Conservation (phyloP, 2,888 invertebrate species). For the Phaonia tiefii region DNA sequence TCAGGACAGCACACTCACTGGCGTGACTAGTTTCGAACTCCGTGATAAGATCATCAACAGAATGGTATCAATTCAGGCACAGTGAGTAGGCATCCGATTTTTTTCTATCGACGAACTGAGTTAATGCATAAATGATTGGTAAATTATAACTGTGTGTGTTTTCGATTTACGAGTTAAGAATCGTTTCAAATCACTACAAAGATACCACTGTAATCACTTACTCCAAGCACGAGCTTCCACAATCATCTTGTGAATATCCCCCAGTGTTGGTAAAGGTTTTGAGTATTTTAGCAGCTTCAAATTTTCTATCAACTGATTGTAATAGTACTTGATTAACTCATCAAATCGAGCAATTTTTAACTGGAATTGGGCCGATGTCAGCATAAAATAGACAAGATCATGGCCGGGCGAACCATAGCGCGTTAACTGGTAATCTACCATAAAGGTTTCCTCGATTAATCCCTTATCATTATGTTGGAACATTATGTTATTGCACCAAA, state of each 20-base stretch:
- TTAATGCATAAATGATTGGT: too few relatives aligned
- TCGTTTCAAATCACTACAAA: too few relatives aligned
- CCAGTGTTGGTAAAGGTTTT: constrained; percentile 71
- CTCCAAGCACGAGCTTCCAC: constrained; percentile 72
- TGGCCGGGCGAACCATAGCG: constrained; percentile 74
- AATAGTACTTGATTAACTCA: constrained; percentile 74
- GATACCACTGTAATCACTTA: constrained; percentile 68
- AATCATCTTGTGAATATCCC: constrained; percentile 73
- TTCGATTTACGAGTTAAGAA: background rate
- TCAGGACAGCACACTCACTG: too few relatives aligned
- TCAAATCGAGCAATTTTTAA: constrained; percentile 75
- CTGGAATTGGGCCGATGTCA: constrained; percentile 73
- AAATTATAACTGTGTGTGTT: constrained; percentile 71
- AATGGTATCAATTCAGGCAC: too few relatives aligned
- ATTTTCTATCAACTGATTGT: constrained; percentile 72
- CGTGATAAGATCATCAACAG: too few relatives aligned
- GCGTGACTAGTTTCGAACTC: too few relatives aligned
- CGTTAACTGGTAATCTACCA: constrained; percentile 76
- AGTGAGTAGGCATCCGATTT: too few relatives aligned
- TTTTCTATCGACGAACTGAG: too few relatives aligned
- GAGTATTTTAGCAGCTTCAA: constrained; percentile 72
- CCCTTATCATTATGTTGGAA: constrained; percentile 70
- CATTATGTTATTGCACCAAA: constrained; percentile 78
- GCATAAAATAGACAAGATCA: constrained; percentile 74
- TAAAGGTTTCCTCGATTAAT: constrained; percentile 71